These are phyloP conservation scores for Aphidoletes aphidimyza DNA, from an alignment of 2,888 invertebrate species.

Conservation along the genomic window DNA sequence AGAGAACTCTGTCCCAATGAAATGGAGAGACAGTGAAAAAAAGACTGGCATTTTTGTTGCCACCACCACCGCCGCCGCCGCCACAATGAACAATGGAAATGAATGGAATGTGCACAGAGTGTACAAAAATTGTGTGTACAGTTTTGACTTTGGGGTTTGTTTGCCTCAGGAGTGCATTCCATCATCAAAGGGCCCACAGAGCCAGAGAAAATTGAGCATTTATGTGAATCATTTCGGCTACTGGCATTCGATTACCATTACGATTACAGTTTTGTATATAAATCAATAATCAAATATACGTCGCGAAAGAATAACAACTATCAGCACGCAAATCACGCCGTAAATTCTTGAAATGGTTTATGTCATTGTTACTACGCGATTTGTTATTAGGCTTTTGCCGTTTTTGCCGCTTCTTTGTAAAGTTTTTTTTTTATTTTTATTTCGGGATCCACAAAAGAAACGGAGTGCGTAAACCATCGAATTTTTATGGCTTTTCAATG, in stretches of 20 bases:
- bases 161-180: not conserved
- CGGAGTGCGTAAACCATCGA: slow-evolving; percentile 23
- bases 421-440: not conserved
- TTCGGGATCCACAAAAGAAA: not conserved
- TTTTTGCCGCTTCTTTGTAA: not conserved
- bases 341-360: slow-evolving; percentile 46
- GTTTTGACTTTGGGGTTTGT: not conserved
- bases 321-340: slow-evolving; percentile 44
- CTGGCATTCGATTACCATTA: not conserved
- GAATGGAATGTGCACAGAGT: not conserved
- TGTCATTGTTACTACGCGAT: slow-evolving; percentile 43
- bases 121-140: not conserved
- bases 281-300: slow-evolving; percentile 19
- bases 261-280: not conserved
- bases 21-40: not conserved
- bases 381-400: not conserved
- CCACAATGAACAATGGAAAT: not conserved
- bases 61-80: no score
- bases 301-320: not conserved
- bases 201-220: not conserved
- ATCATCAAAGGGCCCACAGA: not conserved
- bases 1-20: not conserved
- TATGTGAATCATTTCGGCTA: not conserved
- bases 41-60: not conserved
- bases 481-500: slow-evolving; percentile 30